These are phyloP conservation scores for Ailuropoda melanoleuca DNA, from an alignment of 2,113 vertebrate genomes.

Conservation along the genomic window DNA sequence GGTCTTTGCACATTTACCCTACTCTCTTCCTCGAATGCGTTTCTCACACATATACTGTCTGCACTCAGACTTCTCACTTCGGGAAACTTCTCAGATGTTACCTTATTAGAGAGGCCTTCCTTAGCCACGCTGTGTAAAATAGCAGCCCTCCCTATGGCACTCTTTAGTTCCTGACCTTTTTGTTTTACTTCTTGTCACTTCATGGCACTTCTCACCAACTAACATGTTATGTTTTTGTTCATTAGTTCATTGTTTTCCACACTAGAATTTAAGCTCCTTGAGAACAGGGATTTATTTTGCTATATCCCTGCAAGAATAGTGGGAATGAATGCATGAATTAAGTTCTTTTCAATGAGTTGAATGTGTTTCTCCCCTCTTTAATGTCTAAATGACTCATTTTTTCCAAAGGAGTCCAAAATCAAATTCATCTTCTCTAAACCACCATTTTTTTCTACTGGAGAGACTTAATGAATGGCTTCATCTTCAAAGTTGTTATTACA, in stretches of 20 bases:
- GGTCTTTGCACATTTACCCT: background rate
- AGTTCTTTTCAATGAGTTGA: background rate
- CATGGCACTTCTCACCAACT: background rate
- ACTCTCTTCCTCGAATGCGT: background rate
- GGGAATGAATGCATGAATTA: background rate
- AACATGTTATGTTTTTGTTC: background rate
- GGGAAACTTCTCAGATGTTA: background rate
- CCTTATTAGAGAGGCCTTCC: background rate
- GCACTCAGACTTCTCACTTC: background rate
- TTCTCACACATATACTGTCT: background rate
- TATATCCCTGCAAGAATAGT: background rate
- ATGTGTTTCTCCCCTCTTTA: background rate
- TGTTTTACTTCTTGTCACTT: background rate
- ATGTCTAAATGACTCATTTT: background rate
- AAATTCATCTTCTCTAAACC: background rate
- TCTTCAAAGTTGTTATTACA: background rate
- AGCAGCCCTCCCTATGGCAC: background rate
- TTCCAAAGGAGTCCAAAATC: slow-evolving; percentile 9
- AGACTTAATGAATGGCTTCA: background rate
- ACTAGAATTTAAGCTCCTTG: background rate
- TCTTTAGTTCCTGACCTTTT: background rate
- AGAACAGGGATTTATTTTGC: background rate
- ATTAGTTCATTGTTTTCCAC: background rate
- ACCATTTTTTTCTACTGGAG: background rate
- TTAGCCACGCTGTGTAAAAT: background rate